phyloP scores from a whole-genome alignment of 2,113 vertebrate genomes.

The Microtus ochrogaster region DNA sequence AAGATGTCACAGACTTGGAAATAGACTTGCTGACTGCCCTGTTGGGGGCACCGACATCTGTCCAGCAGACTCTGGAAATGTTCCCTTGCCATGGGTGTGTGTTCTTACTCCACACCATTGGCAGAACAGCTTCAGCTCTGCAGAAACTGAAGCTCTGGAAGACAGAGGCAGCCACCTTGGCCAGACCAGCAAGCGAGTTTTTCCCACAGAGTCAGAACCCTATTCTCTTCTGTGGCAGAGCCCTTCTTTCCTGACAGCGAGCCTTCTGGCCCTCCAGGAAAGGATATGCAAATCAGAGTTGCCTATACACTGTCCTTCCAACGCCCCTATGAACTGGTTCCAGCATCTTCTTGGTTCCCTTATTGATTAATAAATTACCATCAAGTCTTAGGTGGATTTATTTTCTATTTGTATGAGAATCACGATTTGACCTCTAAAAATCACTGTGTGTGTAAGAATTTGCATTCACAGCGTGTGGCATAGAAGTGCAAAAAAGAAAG shows the following conservation, averaged over 20 bases:
- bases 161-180: accelerated
- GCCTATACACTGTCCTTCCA: background rate
- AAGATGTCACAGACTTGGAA: background rate
- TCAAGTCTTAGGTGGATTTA: background rate
- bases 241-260: accelerated
- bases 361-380: background rate
- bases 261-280: accelerated
- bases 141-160: background rate
- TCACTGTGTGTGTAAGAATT: background rate
- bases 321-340: background rate
- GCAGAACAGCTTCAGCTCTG: no score
- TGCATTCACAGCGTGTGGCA: background rate
- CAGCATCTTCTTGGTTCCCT: background rate
- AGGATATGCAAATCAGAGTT: accelerated
- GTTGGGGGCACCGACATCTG: background rate
- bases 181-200: background rate
- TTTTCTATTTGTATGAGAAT: background rate
- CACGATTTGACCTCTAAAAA: background rate
- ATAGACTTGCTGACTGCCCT: no score
- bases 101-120: background rate
- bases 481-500: background rate
- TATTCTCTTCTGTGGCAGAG: background rate
- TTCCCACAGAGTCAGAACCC: accelerated
- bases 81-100: background rate
- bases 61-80: background rate